Percentiles rank a stretch among this genome's conserved stretches.
Conservation (phyloP, 2,113 vertebrate genomes). For the Tretioscincus oriximinensis region DNA sequence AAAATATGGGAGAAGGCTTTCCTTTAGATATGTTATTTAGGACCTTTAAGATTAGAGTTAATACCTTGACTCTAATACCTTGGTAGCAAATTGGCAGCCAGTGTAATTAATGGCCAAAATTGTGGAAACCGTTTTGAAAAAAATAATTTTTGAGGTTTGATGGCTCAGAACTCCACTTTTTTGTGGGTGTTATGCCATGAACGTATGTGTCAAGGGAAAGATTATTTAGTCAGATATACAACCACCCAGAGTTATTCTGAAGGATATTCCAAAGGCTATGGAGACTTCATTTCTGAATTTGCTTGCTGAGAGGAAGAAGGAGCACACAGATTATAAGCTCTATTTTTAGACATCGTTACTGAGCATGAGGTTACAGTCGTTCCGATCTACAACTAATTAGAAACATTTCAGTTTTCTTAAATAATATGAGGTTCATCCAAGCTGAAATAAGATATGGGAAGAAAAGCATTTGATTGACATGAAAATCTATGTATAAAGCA, state of each 20-base stretch:
- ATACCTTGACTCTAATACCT: too few species aligned
- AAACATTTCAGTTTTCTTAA: slow-evolving; percentile 2
- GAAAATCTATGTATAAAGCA: not conserved
- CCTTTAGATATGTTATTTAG: too few species aligned
- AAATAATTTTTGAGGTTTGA: too few species aligned
- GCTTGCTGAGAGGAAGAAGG: slow-evolving; percentile 24
- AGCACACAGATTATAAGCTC: slow-evolving; percentile 13
- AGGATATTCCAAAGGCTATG: slow-evolving; percentile 34
- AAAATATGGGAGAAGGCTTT: too few species aligned
- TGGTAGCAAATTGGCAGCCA: too few species aligned
- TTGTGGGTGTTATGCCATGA: too few species aligned
- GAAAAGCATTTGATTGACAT: too few species aligned
- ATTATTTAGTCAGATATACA: not conserved
- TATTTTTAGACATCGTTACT: slow-evolving; percentile 31
- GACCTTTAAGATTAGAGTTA: too few species aligned
- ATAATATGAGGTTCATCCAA: not conserved
- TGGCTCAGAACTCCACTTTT: too few species aligned
- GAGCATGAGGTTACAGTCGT: slow-evolving; percentile 16
- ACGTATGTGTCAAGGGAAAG: too few species aligned
- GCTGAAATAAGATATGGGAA: not conserved
- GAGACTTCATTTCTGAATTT: slow-evolving; percentile 32
- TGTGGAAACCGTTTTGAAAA: too few species aligned
- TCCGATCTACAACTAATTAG: slow-evolving; percentile 3
- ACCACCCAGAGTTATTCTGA: slow-evolving; percentile 24
- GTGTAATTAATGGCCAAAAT: too few species aligned